Base-by-base conservation (phyloP, 1,140 invertebrate species). In the Bombus superbus region DNA sequence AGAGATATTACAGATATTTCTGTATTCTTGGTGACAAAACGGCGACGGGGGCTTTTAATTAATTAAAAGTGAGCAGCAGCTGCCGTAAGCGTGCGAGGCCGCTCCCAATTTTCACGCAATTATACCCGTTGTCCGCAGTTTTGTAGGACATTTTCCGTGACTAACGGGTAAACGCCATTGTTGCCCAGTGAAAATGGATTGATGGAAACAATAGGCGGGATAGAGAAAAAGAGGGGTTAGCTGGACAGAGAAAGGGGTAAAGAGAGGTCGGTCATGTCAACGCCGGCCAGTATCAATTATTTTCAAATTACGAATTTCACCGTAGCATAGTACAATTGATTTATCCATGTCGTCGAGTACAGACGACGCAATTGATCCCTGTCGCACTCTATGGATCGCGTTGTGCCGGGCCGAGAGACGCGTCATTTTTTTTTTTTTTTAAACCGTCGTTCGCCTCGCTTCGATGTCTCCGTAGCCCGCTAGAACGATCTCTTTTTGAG, bases 301-400 rank as follows among this genome's bases (percentile, higher is more conserved):
- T 90, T 89, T 90, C 89, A 90, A 90, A 90, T 90, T 90, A 90
- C 86, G 88, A 89, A 89, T 89, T 90, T 90, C 85, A 81, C 88
- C 85, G 68, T 77, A 38, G 77, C 83, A 86, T 83, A 86, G 81
- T 86, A 87, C 77, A 89, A 89, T 89, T 90, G 88, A 89, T 90
- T 90, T 89, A 89, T 89, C 83, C 88, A 57, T 77, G 77, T 82
- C 77, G 68, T 84, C 71, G 72, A 83, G 59, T 72, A 81, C 73
- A 40, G 57, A 44, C 44, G 42, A 62, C 57, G 77, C 89, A 77
- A 89, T 83, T 78, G 85, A 89, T 83, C 81, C 62, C 64, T 64
- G 84, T 75, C 53, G 62, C 57, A 69, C 53, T 77, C 57, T 68
- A 77, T 44, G 32, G 32, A 59, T 32, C 75, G 75, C 66, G 42